Percentiles rank a stretch among this genome's conserved stretches.
Evolutionary conservation across 2,888 invertebrate genomes (phyloP).

Genomic region (Euplexia lucipara): DNA sequence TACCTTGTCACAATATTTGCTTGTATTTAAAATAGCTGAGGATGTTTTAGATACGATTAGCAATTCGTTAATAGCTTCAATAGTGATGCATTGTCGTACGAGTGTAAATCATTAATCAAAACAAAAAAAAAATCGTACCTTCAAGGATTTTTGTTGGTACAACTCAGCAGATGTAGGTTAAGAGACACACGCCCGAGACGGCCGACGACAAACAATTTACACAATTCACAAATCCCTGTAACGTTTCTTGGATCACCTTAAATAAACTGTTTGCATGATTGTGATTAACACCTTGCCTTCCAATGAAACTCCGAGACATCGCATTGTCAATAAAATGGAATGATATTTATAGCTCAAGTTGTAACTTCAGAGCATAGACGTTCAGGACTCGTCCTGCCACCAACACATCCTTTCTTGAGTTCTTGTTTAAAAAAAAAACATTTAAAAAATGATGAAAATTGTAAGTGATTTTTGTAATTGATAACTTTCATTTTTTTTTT

Average conservation of each 20-base stretch:
- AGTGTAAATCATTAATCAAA: constrained; percentile 51
- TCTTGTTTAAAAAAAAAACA: constrained; percentile 42
- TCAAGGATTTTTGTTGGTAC: constrained; percentile 48
- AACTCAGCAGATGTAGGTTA: constrained; percentile 74
- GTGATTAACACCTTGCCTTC: constrained; percentile 88
- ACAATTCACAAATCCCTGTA: constrained; percentile 87
- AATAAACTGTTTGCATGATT: constrained; percentile 88
- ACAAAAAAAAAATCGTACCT: constrained; percentile 36
- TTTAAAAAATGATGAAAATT: constrained; percentile 84
- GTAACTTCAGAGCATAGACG: constrained; percentile 80
- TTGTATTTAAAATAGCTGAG: constrained; percentile 9
- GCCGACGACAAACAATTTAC: constrained; percentile 82
- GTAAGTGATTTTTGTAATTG: constrained; percentile 79
- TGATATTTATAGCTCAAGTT: constrained; percentile 85
- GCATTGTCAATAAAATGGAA: constrained; percentile 84
- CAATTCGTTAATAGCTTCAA: constrained; percentile 47
- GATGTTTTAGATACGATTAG: constrained; percentile 41
- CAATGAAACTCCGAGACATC: constrained; percentile 86
- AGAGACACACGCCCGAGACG: constrained; percentile 69
- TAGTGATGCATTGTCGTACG: constrained; percentile 37
- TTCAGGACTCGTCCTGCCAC: constrained; percentile 78
- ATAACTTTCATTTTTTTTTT: neutral
- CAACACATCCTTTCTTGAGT: constrained; percentile 71
- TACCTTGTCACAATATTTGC: constrained; percentile 26
- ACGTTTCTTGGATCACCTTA: constrained; percentile 86